Base-by-base conservation (phyloP, 1,140 invertebrate genomes). In the Luehdorfia chinensis region DNA sequence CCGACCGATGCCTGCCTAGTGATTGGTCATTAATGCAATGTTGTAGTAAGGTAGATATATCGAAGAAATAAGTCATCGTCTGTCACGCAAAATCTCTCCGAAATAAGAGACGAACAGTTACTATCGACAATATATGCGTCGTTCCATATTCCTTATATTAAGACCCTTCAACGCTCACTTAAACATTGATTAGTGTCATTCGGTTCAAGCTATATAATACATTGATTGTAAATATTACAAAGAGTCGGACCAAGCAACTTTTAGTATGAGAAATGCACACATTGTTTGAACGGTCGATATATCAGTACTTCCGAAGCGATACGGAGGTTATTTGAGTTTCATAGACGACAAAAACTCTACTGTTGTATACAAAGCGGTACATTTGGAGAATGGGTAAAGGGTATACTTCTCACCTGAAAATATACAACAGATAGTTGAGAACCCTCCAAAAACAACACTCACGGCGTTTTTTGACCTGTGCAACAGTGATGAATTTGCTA, bases 321-420 rank as follows among this genome's bases (percentile, higher is more conserved):
- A 23, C 88, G 85, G 84, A 54, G 84, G 15, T 72, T 88, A 13
- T 75, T 83, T 11, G 59, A 65, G 52, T 88, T 87, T 66, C 54
- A 66, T 1, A 75, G 87, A 14, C 75, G 86, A 87, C 12, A 49
- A 75, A 47, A 46, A 65, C 49, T 86, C 87, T 45, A 48, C 81
- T 18, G 77, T 86, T 21, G 39, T 75, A 5, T 75, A 88, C 30
- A 70, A 88, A 27, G 73, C 67, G 4, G 72, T 85, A 5, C 79
- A 87, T 60, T 45, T 85, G 30, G 71, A 84, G 61, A 84, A 87
- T 56, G 75, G 71, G 8, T 72, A 87, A 65, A 27, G 70, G 45
- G 67, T 78, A 30, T 84, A 87, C 48, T 87, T 84, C 52, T 75
- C 39, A 34, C 21, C 37, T 43, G 36, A 9, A 15, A 53, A 28